A percentile compares a stretch with the other conserved stretches of the same genome.
Conservation (phyloP, 2,888 invertebrate genomes). For the Elysia crispata region DNA sequence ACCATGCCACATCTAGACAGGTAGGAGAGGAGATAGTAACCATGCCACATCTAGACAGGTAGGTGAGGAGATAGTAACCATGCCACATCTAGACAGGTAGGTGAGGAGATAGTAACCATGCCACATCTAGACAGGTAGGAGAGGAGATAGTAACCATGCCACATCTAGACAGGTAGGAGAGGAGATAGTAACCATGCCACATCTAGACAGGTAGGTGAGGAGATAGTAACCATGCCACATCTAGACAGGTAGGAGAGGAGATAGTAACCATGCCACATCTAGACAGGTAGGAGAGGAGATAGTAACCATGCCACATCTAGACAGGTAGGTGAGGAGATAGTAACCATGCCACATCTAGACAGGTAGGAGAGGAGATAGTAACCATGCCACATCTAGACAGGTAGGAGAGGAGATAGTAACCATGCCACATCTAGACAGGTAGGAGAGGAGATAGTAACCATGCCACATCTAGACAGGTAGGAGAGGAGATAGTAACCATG, state of each 20-base stretch:
- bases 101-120: conserved; percentile 98
- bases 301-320: conserved; percentile 97
- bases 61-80: conserved; percentile 99
- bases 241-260: conserved; percentile 98
- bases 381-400: conserved; percentile 97
- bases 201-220: conserved; percentile 98
- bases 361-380: conserved; percentile 99
- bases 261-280: conserved; percentile 98
- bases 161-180: conserved; percentile 98
- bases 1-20: conserved; percentile 97
- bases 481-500: conserved; percentile 98
- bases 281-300: conserved; percentile 99
- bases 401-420: conserved; percentile 99
- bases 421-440: conserved; percentile 95
- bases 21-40: conserved; percentile 99
- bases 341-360: conserved; percentile 97
- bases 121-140: conserved; percentile 97
- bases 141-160: conserved; percentile 99
- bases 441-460: conserved; percentile 99
- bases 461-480: conserved; percentile 98
- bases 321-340: conserved; percentile 99
- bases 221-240: conserved; percentile 98
- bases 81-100: conserved; percentile 98
- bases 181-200: conserved; percentile 98
- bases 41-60: conserved; percentile 95